Conservation (phyloP, 1,140 invertebrate genomes). For the Ooceraea biroi region DNA sequence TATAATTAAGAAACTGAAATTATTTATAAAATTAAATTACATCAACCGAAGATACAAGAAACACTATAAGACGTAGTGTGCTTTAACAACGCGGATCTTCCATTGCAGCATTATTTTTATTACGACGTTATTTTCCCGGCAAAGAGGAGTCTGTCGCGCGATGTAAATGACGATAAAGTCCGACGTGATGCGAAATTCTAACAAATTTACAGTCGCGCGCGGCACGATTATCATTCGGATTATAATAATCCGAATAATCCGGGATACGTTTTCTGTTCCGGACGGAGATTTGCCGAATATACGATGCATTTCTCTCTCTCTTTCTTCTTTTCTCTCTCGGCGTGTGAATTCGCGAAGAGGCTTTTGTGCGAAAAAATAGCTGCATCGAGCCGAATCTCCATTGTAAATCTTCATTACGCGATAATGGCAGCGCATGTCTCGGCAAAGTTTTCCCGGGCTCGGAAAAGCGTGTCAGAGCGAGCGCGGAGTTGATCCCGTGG, state of each 20-base stretch:
- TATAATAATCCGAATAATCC: slow-evolving; percentile 40
- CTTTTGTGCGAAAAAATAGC: neutral
- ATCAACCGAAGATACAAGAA: neutral
- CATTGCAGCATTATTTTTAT: neutral
- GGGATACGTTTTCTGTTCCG: no score
- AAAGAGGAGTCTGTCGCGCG: slow-evolving; percentile 41
- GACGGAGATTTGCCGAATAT: slow-evolving; percentile 37
- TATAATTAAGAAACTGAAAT: neutral
- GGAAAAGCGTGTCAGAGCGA: slow-evolving; percentile 35
- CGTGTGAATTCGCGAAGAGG: no score
- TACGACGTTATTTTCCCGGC: slow-evolving; percentile 34
- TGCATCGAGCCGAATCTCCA: slow-evolving; percentile 17
- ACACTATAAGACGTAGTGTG: neutral
- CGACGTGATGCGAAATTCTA: slow-evolving; percentile 34
- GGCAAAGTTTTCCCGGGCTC: slow-evolving; percentile 61
- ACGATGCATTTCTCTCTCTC: neutral
- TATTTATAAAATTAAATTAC: neutral
- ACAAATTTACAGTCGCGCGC: slow-evolving; percentile 50
- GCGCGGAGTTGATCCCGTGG: slow-evolving; percentile 39
- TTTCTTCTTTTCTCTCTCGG: no score
- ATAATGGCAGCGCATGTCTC: slow-evolving; percentile 54
- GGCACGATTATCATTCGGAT: slow-evolving; percentile 50
- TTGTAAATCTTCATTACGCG: slow-evolving; percentile 70
- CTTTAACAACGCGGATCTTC: slow-evolving; percentile 3
- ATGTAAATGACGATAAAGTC: slow-evolving; percentile 35